Conservation (phyloP, 2,888 invertebrate genomes). For the Drosophila neonasuta region DNA sequence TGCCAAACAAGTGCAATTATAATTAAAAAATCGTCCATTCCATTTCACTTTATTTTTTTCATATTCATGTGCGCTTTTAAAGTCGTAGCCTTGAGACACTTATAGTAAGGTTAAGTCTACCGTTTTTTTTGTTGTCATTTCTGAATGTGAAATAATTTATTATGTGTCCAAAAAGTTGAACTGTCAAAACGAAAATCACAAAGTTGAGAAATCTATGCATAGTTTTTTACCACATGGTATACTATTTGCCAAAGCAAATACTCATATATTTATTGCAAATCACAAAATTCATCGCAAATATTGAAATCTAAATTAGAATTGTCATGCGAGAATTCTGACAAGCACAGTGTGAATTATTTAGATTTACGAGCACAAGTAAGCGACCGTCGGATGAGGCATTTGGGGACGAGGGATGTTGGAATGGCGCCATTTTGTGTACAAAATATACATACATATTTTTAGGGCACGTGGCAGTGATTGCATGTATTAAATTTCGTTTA, state of each 20-base stretch:
- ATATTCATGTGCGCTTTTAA: not conserved
- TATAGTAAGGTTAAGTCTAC: not conserved
- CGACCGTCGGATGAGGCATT: not conserved
- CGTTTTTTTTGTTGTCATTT: not conserved
- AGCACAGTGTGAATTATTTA: conserved; percentile 58
- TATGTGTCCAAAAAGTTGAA: conserved; percentile 30
- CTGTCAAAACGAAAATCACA: conserved; percentile 51
- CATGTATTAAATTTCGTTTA: conserved; percentile 67
- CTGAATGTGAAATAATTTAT: conserved; percentile 42
- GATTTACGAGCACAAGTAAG: conserved; percentile 37
- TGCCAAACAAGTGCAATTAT: no score
- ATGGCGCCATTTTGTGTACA: conserved; percentile 7
- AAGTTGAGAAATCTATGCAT: not conserved
- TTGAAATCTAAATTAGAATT: conserved; percentile 45
- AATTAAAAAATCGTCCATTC: not conserved
- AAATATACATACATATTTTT: conserved; percentile 8
- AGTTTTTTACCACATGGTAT: no score
- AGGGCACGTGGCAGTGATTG: conserved; percentile 37
- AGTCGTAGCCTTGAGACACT: not conserved
- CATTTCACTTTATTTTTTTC: not conserved
- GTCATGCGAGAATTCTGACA: conserved; percentile 11
- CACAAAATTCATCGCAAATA: conserved; percentile 17
- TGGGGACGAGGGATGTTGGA: not conserved
- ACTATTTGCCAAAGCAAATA: not conserved
- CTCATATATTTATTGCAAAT: conserved; percentile 8